These are phyloP conservation scores for Chlorospingus semifuscus DNA, from an alignment of 2,797 vertebrate genomes.

Conservation along the genomic window DNA sequence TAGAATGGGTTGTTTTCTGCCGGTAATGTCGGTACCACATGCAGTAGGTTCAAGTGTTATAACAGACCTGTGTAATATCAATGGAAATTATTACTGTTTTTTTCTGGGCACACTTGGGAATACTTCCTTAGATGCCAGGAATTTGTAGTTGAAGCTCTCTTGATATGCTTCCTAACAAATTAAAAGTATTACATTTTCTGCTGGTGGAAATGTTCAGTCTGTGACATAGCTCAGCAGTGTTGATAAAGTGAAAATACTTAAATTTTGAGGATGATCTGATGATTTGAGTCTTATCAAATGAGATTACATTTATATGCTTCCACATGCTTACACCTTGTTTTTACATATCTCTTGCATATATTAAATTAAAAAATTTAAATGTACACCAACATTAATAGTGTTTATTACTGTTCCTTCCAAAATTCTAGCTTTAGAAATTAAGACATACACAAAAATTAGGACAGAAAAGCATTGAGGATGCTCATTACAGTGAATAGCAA, in stretches of 20 bases:
- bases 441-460: not conserved
- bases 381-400: not conserved
- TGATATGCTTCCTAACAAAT: not conserved
- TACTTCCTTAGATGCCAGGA: not conserved
- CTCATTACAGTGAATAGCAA: not conserved
- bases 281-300: not conserved
- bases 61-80: not conserved
- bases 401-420: not conserved
- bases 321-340: not conserved
- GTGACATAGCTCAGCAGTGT: not conserved
- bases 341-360: not conserved
- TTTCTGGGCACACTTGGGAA: not conserved
- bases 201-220: not conserved
- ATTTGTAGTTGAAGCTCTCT: not conserved
- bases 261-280: not conserved
- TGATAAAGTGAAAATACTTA: not conserved
- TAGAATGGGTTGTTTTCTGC: not conserved
- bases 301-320: not conserved
- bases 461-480: not conserved
- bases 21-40: not conserved
- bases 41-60: not conserved
- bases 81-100: not conserved
- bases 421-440: not conserved
- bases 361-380: not conserved
- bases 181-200: not conserved